These are phyloP conservation scores for Genyomyrus donnyi DNA, from an alignment of 2,113 vertebrate genomes.

Conservation along the genomic window DNA sequence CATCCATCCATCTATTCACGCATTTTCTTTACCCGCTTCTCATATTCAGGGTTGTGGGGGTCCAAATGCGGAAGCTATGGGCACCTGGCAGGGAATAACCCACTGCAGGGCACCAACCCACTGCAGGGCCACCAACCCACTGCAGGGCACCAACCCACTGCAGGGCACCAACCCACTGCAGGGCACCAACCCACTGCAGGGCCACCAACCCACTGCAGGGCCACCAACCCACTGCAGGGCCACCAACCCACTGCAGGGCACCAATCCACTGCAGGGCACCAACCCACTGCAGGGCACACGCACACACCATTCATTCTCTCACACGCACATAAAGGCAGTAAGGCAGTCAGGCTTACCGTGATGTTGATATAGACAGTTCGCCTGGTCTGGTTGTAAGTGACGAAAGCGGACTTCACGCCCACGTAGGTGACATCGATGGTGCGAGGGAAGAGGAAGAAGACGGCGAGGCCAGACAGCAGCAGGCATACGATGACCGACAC, in stretches of 20 bases:
- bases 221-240: too few relatives aligned
- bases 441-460: constrained; percentile 95
- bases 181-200: too few relatives aligned
- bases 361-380: constrained; percentile 87
- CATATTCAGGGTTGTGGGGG: neutral
- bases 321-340: neutral
- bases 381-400: constrained; percentile 71
- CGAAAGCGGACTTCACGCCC: constrained; percentile 87
- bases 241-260: too few relatives aligned
- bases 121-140: too few relatives aligned
- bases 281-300: too few relatives aligned
- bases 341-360: constrained; percentile 68
- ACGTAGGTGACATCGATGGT: constrained; percentile 87
- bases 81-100: neutral
- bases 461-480: constrained; percentile 82
- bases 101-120: neutral
- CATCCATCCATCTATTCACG: neutral
- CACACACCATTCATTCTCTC: neutral
- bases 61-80: neutral
- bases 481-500: constrained; percentile 84
- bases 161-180: too few relatives aligned
- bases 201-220: too few relatives aligned
- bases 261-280: too few relatives aligned
- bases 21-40: neutral
- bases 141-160: too few relatives aligned